Evolutionary conservation across 2,113 vertebrate species (phyloP), one percentile per base, ranked within the genome.

Genomic region (Sebastes schlegelii): DNA sequence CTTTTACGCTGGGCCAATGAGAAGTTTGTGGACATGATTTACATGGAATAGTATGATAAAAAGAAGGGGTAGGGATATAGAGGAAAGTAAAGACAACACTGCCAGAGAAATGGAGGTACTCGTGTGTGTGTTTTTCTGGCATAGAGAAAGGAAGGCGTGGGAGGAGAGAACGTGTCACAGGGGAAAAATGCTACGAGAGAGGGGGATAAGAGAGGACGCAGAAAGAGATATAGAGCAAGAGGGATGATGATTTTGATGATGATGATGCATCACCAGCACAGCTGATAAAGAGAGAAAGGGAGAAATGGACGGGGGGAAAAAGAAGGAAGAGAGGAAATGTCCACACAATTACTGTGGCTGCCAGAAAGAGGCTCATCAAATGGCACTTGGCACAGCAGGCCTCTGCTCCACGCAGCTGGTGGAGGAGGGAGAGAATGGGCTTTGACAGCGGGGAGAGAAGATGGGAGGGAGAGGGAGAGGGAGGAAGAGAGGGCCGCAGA

Each of bases 331-430:
- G 82, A 88, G 72, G 66, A 88, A 87, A 90, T 88, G 90, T 93
- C 91, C 67, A 26, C 46, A 80, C 87, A 91, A 90, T 92, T 89
- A 92, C 82, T 70, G 85, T n/a, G 69, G 80, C 89, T 91, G 89
- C 91, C 86, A 91, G 48, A 92, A 86, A 92, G 84, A 82, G 79
- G 81, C 91, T 92, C 91, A 92, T 94, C 83, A 90, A 94, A 93
- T 89, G 86, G 80, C 88, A 89, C 88, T 93, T 92, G 90, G 93
- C 90, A 88, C 91, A 92, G 87, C 34, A 52, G 85, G 82, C 76
- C 86, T 70, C 58, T 68, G 74, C 88, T 87, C 26, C 87, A 84
- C 63, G 48, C 93, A 93, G 91, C 92, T 93, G 92, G 86, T 87
- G 88, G 82, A 88, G 82, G 90, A 90, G 83, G 80, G 79, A 88